phyloP scores from a whole-genome alignment of 2,113 vertebrate species.

The human (Homo sapiens) region DNA sequence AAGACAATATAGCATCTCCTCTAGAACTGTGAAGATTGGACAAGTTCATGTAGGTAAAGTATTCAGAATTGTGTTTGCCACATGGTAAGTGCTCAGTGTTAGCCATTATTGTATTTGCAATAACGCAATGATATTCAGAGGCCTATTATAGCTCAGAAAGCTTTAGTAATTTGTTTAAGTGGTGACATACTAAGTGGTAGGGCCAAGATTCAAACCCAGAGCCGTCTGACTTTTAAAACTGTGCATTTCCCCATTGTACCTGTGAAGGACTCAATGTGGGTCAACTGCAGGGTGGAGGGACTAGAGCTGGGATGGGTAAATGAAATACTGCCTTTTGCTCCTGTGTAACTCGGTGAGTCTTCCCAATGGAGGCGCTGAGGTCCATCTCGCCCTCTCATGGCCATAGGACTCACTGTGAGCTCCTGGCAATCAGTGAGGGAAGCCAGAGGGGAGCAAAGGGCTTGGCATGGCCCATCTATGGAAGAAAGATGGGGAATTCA shows the following conservation, averaged over 20 bases:
- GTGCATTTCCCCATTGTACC: background rate
- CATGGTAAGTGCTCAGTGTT: background rate
- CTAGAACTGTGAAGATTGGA: background rate
- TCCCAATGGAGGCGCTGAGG: background rate
- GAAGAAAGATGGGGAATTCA: background rate
- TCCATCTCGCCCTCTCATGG: slow-evolving; percentile 37
- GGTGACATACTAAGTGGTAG: background rate
- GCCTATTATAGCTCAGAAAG: background rate
- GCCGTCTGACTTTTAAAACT: background rate
- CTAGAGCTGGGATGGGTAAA: background rate
- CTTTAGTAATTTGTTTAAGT: background rate
- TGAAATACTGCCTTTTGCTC: background rate
- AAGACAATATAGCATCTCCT: background rate
- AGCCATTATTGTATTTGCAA: background rate
- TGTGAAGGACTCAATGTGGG: background rate
- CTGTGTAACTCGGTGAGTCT: rapidly evolving
- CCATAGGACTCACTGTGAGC: background rate
- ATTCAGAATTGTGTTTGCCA: background rate
- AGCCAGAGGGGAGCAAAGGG: background rate
- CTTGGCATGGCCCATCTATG: background rate
- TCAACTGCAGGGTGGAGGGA: background rate
- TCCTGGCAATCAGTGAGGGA: background rate
- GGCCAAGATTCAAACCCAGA: background rate
- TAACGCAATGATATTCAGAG: background rate
- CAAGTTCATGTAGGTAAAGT: background rate